These are phyloP conservation scores for Rhea americana DNA, from an alignment of 2,113 vertebrate genomes.

Conservation along the genomic window DNA sequence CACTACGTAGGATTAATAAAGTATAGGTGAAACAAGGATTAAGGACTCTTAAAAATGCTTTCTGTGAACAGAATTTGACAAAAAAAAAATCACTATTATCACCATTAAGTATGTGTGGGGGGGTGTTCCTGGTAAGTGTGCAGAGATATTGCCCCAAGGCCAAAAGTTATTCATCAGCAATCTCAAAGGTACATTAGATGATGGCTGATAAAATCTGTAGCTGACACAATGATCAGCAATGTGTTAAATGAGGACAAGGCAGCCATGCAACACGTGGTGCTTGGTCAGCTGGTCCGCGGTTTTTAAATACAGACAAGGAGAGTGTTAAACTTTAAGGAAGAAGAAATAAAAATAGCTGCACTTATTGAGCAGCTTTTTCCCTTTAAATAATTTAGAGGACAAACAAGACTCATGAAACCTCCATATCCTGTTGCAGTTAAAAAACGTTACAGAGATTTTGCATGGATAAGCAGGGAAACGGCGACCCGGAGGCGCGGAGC, in stretches of 20 bases:
- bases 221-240: background rate
- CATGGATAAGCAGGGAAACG: background rate
- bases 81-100: background rate
- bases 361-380: background rate
- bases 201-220: slow-evolving; percentile 18
- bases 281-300: background rate
- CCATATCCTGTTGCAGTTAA: background rate
- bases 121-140: background rate
- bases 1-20: background rate
- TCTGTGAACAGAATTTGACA: background rate
- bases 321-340: background rate
- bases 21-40: background rate
- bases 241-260: slow-evolving; percentile 12
- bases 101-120: background rate
- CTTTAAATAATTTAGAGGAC: background rate
- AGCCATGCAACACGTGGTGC: background rate
- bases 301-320: background rate
- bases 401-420: background rate
- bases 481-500: background rate
- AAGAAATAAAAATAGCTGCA: background rate
- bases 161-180: background rate
- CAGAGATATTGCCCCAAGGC: background rate
- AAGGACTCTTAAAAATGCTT: background rate
- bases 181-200: background rate
- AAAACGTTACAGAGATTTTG: slow-evolving; percentile 4